Evolutionary conservation across 1,140 invertebrate species (phyloP), one percentile per base, ranked within the genome.

Genomic region (Diachasmimorpha longicaudata): DNA sequence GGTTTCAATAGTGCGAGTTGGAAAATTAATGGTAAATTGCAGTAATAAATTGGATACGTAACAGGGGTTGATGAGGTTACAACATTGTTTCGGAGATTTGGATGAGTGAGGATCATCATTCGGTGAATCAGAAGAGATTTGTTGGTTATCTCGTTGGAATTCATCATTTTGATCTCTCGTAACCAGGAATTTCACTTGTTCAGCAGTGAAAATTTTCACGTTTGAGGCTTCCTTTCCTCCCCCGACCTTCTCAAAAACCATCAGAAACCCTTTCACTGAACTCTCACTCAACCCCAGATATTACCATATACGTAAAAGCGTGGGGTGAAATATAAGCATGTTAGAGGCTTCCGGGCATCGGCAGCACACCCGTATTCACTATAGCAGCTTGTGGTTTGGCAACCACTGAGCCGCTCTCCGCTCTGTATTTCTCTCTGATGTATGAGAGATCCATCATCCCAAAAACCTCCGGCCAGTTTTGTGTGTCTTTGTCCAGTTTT

Each of bases 221-320:
- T 63, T 63, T 63, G 58, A 63, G 58, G 58, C 58, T 63, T 63
- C 21, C n/a, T n/a, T n/a, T n/a, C n/a, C n/a, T n/a, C 21, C 52
- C 21, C 13, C n/a, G 9, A 3, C 58, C 58, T 4, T 14, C 58
- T 11, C 21, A 11, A 63, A 63, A 25, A 23, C 58, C 23, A 63
- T 63, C 23, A 25, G 58, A 63, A 63, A 63, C 58, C 23, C 58
- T 63, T 25, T 11, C 23, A 25, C 58, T 63, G 58, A 52, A 52
- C 48, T 69, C 74, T 70, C 74, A 55, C 52, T 75, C 70, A 75
- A 70, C 25, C 67, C 48, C 58, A 63, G 23, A 63, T 63, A 63
- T 63, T 63, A 63, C 19, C 19, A 23, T 63, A 58, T 58, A 31
- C 58, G 23, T 23, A 63, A 25, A 63, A 25, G 23, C 44, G 70